Base-by-base conservation (phyloP, 2,113 vertebrate genomes). In the Labeo catla region DNA sequence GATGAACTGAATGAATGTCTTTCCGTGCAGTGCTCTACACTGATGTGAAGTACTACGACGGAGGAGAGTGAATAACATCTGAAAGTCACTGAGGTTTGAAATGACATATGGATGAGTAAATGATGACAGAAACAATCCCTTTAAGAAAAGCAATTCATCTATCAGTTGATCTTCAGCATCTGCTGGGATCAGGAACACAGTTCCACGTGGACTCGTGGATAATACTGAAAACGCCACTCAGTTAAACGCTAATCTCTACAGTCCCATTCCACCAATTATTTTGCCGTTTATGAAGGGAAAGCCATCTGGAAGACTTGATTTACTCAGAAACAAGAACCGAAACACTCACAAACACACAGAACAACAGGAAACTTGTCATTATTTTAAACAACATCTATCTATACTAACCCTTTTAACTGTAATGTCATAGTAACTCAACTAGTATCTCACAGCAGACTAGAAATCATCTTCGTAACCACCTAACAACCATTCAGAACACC, bases 191-290 rank as follows among this genome's bases (percentile, higher is more conserved):
- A 12, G 61, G 49, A 50, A 11, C 52, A 16, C 52, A 2, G 52
- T 50, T 10, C 8, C 47, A 47, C 47, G 6, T 47, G 47, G 8
- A 47, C 47, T 47, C 47, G 47, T 47, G 7, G 47, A 47, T 8
- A 47, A 47, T 9, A 2, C 47, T 47, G 47, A 47, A 47, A 47
- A 47, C 47, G 6, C 47, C 47, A 63, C n/a, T 8, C 4, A 87
- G 61, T 36, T 79, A 11, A 63, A 15, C 9, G 63, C 39, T 54
- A 36, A 74, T 76, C 83, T 84, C 86, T 82, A 21, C 57, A 28
- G 47, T 81, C 61, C 63, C 74, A 76, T 83, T 81, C 66, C 87
- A 91, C 88, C 23, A 91, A 90, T 91, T 90, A 83, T 86, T 83
- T 45, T 74, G 83, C 78, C 63, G 19, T 66, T 1, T n/a, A 85